Evolutionary conservation across 35 echinoderm and acorn worm species (phyloP).

Genomic region (Eucidaris tribuloides): DNA sequence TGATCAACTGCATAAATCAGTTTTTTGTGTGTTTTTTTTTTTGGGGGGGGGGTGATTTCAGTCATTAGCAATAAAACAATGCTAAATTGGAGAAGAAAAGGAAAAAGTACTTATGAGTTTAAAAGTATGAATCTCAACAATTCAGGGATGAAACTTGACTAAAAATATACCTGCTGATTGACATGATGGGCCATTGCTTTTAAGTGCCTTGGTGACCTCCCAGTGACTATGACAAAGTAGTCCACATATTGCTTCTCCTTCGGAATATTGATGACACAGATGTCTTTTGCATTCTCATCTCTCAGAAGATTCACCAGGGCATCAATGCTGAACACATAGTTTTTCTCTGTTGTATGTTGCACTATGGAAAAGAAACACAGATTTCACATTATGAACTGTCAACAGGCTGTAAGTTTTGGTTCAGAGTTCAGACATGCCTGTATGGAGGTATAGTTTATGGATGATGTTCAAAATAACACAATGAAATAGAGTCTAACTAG

Average conservation of each 20-base stretch:
- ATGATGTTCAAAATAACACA: not conserved
- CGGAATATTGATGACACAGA: slow-evolving; percentile 94
- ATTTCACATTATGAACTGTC: not conserved
- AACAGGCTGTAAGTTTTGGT: not conserved
- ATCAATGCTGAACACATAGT: slow-evolving; percentile 65
- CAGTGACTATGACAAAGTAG: slow-evolving; percentile 82
- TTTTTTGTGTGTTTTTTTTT: too few relatives aligned
- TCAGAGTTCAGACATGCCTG: not conserved
- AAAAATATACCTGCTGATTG: slow-evolving; percentile 68
- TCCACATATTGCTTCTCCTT: slow-evolving; percentile 71
- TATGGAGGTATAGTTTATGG: not conserved
- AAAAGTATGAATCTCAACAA: not conserved
- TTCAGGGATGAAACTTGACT: not conserved
- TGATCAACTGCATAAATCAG: too few relatives aligned
- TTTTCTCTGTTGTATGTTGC: not conserved
- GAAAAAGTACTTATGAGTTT: not conserved
- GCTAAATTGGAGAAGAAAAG: not conserved
- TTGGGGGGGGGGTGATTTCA: not conserved
- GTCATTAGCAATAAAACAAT: not conserved
- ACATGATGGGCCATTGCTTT: slow-evolving; percentile 77
- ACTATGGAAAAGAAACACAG: not conserved
- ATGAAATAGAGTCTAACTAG: not conserved
- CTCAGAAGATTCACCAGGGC: slow-evolving; percentile 62
- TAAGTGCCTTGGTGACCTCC: slow-evolving; percentile 81
- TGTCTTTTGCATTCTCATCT: slow-evolving; percentile 89